A percentile compares a stretch with the other conserved stretches of the same genome.
phyloP scores from a whole-genome alignment of 1,140 invertebrate species.

The Sitodiplosis mosellana region DNA sequence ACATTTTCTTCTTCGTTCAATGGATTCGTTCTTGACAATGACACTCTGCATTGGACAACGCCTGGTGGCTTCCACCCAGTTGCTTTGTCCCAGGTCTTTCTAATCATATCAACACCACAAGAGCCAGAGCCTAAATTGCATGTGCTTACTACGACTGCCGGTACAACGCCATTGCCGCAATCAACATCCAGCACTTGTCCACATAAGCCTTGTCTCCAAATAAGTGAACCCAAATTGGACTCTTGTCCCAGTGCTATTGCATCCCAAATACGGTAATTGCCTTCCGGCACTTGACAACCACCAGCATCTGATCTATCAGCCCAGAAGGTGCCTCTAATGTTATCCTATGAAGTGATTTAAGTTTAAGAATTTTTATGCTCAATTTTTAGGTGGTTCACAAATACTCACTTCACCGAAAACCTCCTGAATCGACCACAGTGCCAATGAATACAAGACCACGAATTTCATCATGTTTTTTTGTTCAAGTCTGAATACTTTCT shows the following conservation, averaged over 20 bases:
- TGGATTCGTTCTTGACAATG: neutral
- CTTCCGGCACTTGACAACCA: neutral
- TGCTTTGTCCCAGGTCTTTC: neutral
- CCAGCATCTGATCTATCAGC: neutral
- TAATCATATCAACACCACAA: neutral
- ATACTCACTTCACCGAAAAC: too few relatives aligned
- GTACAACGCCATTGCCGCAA: neutral
- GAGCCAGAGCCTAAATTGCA: neutral
- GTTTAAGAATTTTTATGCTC: too few relatives aligned
- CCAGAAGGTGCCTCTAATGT: neutral
- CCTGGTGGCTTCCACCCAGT: neutral
- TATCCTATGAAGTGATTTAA: too few relatives aligned
- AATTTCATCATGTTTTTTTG: too few relatives aligned
- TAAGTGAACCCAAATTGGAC: neutral
- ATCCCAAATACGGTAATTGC: neutral
- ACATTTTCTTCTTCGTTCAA: neutral
- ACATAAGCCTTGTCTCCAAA: neutral
- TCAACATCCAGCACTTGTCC: neutral
- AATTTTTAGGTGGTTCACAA: too few relatives aligned
- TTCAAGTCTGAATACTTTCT: too few relatives aligned
- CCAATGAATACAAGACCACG: too few relatives aligned
- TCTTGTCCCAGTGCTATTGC: neutral
- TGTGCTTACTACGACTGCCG: neutral
- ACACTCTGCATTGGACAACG: neutral
- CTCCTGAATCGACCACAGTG: too few relatives aligned